Percentiles rank a stretch among this genome's conserved stretches.
Conservation (phyloP, 2,888 invertebrate species). For the Drepana falcataria region DNA sequence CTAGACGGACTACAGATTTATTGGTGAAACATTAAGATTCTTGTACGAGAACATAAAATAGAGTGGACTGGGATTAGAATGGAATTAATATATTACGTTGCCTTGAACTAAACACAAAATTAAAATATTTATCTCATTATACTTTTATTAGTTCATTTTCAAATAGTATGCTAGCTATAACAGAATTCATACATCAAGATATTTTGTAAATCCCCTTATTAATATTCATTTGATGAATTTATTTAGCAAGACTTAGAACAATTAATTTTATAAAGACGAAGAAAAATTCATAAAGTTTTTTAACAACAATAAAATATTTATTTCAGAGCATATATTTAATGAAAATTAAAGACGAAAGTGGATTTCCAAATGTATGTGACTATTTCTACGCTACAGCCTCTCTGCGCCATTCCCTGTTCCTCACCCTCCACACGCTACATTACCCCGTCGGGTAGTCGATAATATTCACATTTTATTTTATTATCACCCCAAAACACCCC, state of each 20-base stretch:
- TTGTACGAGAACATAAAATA: conserved; percentile 11
- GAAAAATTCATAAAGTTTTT: no score
- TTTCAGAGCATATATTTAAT: no score
- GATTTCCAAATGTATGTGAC: no score
- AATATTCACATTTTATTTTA: conserved; percentile 70
- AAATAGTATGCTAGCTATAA: no score
- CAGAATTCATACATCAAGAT: no score
- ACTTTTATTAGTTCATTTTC: no score
- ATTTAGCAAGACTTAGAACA: no score
- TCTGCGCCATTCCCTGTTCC: conserved; percentile 18
- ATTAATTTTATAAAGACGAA: no score
- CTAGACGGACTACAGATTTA: conserved; percentile 26
- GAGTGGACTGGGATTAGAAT: conserved; percentile 9
- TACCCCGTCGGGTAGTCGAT: conserved; percentile 61
- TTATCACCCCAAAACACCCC: conserved; percentile 45
- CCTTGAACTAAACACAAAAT: conserved; percentile 2
- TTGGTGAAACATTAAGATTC: conserved; percentile 28
- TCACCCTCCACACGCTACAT: conserved; percentile 48
- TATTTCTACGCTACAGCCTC: conserved; percentile 10
- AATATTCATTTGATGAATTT: no score
- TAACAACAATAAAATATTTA: no score
- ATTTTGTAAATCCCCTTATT: no score
- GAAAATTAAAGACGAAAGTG: no score
- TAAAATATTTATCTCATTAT: background rate
- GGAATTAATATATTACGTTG: background rate